phyloP scores from a whole-genome alignment of 2,113 vertebrate genomes.

The Merops nubicus region DNA sequence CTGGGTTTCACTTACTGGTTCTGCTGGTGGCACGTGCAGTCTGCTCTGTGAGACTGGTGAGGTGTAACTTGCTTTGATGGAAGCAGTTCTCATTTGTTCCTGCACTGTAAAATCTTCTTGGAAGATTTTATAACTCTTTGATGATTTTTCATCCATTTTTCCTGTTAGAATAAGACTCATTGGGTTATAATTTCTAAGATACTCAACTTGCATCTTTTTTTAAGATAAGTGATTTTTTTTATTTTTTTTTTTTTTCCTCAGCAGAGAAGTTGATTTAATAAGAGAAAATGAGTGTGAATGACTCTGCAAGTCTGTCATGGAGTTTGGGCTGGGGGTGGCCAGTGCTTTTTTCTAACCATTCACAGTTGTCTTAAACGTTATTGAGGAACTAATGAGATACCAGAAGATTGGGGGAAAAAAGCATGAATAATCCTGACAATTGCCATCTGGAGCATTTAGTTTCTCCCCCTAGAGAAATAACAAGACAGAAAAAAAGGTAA shows the following conservation, averaged over 20 bases:
- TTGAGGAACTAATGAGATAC: neutral
- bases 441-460: slow-evolving; percentile 7
- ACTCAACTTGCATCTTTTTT: neutral
- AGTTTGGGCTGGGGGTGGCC: neutral
- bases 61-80: neutral
- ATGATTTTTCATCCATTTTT: neutral
- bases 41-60: neutral
- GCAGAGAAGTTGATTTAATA: slow-evolving; percentile 3
- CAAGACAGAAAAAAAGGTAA: neutral
- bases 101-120: neutral
- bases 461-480: neutral
- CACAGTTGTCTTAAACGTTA: neutral
- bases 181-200: neutral
- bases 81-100: neutral
- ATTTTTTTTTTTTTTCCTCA: neutral
- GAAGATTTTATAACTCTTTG: neutral
- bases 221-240: neutral
- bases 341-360: neutral
- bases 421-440: neutral
- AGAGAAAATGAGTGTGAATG: slow-evolving; percentile 10
- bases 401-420: neutral
- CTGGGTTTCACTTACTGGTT: neutral
- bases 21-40: neutral
- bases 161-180: neutral
- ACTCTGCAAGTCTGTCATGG: neutral